Percentiles rank a stretch among this genome's conserved stretches.
These are phyloP conservation scores for Merluccius polli DNA, from an alignment of 2,797 vertebrate species.

Conservation along the genomic window DNA sequence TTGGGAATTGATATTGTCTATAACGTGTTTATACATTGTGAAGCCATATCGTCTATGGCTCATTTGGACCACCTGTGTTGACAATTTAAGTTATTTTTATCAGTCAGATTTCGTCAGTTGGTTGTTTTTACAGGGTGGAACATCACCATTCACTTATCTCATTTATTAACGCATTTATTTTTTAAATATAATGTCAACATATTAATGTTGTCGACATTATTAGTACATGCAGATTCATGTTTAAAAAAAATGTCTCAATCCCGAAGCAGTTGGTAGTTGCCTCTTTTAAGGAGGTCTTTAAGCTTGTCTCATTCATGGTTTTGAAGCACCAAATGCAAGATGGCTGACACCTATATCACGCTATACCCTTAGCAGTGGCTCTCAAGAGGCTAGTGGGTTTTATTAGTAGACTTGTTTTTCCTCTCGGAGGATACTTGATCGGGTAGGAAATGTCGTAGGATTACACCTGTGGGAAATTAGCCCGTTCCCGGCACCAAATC, in stretches of 20 bases:
- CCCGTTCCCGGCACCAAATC: background rate
- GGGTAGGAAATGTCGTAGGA: constrained; percentile 3
- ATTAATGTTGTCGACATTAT: background rate
- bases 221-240: background rate
- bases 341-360: background rate
- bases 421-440: background rate
- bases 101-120: background rate
- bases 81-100: background rate
- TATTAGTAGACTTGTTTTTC: constrained; percentile 1
- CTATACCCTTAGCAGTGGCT: background rate
- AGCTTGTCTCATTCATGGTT: background rate
- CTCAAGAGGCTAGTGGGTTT: background rate
- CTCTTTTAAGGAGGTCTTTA: background rate
- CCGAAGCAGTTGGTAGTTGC: background rate
- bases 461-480: background rate
- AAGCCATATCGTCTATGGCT: background rate
- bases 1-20: background rate
- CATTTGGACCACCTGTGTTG: background rate
- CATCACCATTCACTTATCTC: too few species aligned
- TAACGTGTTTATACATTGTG: background rate
- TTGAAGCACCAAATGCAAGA: background rate
- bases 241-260: background rate
- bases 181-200: background rate
- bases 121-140: too few species aligned
- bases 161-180: background rate